Conservation (phyloP, 2,113 vertebrate genomes). For the Odontesthes bonariensis region DNA sequence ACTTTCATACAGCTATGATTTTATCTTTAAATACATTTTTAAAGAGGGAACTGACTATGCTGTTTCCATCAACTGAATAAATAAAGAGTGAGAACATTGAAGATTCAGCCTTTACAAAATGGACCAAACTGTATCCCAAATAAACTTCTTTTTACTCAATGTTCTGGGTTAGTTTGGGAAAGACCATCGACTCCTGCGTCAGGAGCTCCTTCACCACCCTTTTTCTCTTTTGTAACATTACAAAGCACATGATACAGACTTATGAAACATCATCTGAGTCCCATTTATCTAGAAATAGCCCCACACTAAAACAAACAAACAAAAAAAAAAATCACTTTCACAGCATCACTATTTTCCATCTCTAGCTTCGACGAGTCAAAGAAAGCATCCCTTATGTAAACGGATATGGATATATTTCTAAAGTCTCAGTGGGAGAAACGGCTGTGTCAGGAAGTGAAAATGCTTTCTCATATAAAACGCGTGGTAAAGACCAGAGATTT, state of each 20-base stretch:
- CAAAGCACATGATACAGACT: constrained; percentile 46
- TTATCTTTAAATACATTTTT: too few relatives aligned
- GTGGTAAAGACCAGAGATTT: constrained; percentile 5
- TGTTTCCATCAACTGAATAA: too few relatives aligned
- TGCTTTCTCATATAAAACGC: constrained; percentile 1
- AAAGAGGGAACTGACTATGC: too few relatives aligned
- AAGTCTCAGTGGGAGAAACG: neutral
- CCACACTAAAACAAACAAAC: too few relatives aligned
- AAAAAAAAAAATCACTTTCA: neutral
- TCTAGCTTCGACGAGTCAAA: neutral
- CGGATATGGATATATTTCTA: constrained; percentile 3
- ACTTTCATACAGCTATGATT: too few relatives aligned
- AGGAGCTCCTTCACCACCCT: neutral
- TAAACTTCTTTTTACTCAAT: neutral
- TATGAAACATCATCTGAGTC: constrained; percentile 39
- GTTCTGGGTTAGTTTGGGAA: neutral
- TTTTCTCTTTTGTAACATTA: neutral
- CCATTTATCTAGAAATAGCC: constrained; percentile 28
- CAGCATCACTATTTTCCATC: neutral
- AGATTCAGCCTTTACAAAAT: fast-evolving
- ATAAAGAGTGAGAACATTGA: neutral
- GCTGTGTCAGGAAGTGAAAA: constrained; percentile 10
- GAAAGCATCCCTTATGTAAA: constrained; percentile 1
- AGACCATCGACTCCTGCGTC: constrained; percentile 16
- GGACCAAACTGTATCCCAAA: neutral